Evolutionary conservation across 2,888 invertebrate genomes (phyloP).

Genomic region (Monopis laevigella): DNA sequence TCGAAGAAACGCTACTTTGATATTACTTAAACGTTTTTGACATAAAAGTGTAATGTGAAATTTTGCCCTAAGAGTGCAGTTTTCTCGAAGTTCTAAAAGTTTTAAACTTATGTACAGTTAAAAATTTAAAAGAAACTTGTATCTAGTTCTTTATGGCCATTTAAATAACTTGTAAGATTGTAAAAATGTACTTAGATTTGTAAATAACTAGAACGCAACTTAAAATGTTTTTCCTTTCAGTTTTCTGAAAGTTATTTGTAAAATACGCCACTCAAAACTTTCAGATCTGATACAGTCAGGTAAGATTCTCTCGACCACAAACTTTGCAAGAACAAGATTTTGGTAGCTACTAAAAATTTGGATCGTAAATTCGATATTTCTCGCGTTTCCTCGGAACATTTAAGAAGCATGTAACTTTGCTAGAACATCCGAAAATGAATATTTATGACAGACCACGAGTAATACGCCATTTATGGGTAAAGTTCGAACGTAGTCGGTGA

Average conservation of each 20-base stretch:
- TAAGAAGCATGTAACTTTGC: slow-evolving; percentile 53
- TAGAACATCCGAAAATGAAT: slow-evolving; percentile 59
- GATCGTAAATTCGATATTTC: slow-evolving; percentile 60
- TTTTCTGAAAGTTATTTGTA: too few species aligned
- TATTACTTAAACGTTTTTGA: too few species aligned
- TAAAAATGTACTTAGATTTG: too few species aligned
- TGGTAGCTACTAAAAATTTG: slow-evolving; percentile 25
- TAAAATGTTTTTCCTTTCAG: too few species aligned
- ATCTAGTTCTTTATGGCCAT: too few species aligned
- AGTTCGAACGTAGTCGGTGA: slow-evolving; percentile 47
- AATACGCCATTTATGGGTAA: slow-evolving; percentile 60
- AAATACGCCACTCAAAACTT: background rate
- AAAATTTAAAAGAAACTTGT: too few species aligned
- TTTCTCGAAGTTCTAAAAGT: too few species aligned
- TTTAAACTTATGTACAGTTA: too few species aligned
- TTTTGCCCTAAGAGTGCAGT: too few species aligned
- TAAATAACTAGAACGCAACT: too few species aligned
- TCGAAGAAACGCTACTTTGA: slow-evolving; percentile 55
- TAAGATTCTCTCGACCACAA: slow-evolving; percentile 4
- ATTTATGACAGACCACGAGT: slow-evolving; percentile 59
- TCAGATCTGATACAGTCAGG: background rate
- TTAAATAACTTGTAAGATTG: too few species aligned
- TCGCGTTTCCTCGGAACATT: slow-evolving; percentile 41
- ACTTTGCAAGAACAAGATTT: slow-evolving; percentile 2
- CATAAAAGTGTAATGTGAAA: too few species aligned